Conservation (phyloP, 37 sponge, comb jelly and placozoan genomes). For the Diacarnus erythraeanus region DNA sequence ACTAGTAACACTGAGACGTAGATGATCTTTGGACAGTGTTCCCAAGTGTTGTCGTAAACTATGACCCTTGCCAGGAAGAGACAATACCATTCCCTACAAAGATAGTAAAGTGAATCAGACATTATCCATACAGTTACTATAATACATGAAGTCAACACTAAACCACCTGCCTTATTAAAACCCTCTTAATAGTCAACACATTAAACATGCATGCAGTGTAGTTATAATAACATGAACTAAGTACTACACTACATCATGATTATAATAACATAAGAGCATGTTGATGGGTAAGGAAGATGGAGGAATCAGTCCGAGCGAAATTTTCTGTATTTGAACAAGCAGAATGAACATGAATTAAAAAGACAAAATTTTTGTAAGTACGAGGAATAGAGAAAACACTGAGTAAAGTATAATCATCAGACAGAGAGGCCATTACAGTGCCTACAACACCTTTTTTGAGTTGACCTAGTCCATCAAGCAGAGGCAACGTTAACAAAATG, state of each 20-base stretch:
- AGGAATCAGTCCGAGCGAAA: slow-evolving; percentile 9
- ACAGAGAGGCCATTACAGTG: slow-evolving; percentile 26
- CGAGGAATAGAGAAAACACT: slow-evolving; percentile 26
- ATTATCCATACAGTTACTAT: no score
- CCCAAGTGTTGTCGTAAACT: slow-evolving; percentile 24
- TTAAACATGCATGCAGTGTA: no score
- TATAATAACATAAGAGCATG: no score
- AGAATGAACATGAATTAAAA: neutral
- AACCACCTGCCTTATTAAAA: no score
- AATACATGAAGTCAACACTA: no score
- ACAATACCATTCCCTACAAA: slow-evolving; percentile 28
- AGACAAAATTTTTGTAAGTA: neutral
- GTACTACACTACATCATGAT: no score
- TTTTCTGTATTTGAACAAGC: slow-evolving; percentile 15
- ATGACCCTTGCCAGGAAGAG: slow-evolving; percentile 17
- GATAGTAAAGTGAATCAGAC: no score
- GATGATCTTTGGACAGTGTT: slow-evolving; percentile 9
- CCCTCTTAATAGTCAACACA: no score
- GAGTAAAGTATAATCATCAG: slow-evolving; percentile 13
- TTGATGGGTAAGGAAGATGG: no score
- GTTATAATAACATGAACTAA: no score
- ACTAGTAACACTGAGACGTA: slow-evolving; percentile 52
- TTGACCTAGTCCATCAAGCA: slow-evolving; percentile 14
- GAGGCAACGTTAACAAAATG: slow-evolving; percentile 34
- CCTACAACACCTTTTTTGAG: neutral